Percentiles rank a stretch among this genome's conserved stretches.
phyloP scores from a whole-genome alignment of 2,113 vertebrate species.

The Geococcyx californianus region DNA sequence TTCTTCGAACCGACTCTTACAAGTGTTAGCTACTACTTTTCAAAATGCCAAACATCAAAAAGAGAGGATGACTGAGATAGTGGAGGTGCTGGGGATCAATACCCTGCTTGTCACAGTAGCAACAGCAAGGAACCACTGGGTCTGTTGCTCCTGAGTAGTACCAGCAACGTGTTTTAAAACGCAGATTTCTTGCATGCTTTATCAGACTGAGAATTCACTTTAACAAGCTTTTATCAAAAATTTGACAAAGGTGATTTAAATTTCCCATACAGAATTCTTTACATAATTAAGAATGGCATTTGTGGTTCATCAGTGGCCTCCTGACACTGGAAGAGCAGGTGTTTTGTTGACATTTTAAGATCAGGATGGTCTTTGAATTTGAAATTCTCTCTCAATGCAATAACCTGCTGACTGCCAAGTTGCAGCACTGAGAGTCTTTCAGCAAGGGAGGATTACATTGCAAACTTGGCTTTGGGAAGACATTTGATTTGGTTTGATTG shows the following conservation, averaged over 20 bases:
- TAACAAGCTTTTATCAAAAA: background rate
- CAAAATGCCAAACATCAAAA: background rate
- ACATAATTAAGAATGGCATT: background rate
- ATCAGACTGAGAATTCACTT: background rate
- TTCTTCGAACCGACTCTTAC: too few species aligned
- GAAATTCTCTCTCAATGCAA: background rate
- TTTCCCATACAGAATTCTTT: background rate
- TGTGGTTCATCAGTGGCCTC: background rate
- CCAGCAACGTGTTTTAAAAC: background rate
- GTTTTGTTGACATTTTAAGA: conserved; percentile 42
- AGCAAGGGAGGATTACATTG: background rate
- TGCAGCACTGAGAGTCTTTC: background rate
- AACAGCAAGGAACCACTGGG: background rate
- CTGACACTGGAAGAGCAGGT: background rate
- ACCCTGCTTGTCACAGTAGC: background rate
- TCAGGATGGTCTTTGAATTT: background rate
- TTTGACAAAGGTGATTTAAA: background rate
- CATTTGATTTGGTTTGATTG: background rate
- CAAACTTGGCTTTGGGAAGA: background rate
- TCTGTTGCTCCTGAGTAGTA: background rate
- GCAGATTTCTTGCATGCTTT: background rate
- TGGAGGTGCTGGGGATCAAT: background rate
- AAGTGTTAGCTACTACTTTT: background rate
- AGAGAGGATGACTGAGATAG: background rate
- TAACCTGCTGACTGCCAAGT: background rate